Base-by-base conservation (phyloP, 2,797 vertebrate species). In the Glossophaga mutica region DNA sequence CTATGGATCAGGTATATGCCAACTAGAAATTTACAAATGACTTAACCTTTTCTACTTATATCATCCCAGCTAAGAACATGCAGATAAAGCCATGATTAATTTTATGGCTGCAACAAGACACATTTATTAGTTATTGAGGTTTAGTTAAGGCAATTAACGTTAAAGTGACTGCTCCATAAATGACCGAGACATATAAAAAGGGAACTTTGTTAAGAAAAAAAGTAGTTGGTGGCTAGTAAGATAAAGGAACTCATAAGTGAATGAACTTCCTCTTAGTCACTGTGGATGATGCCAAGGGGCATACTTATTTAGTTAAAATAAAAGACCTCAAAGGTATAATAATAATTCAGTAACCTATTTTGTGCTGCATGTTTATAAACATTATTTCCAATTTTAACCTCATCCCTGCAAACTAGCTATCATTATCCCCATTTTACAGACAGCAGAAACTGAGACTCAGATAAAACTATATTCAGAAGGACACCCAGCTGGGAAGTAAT, bases 81-180 rank as follows among this genome's bases (percentile, higher is more conserved):
- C 71, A 89, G 62, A 92, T 91, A 85, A 93, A 93, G 29, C 84
- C 59, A 62, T 12, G 48, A 62, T 82, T 83, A 76, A 96, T 37
- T 89, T 95, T 71, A 59, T 73, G 62, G 34, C 67, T 81, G 37
- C 90, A 84, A 87, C 70, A 77, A 92, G 48, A 52, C 76, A 79
- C 19, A 48, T 88, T 90, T 90, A 39, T 85, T 90, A 74, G 48
- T 11, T 90, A 39, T 46, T 18, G 71, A 96, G 42, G 67, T 91
- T 96, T 93, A 81, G 68, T 85, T 77, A 90, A 93, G 77, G 76
- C 62, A 87, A 81, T 92, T 92, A 39, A 85, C 42, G 79, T 94
- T 81, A 94, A 93, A 29, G 21, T 19, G 79, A 74, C 87, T 83
- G 55, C n/a, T 96, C 84, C 82, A 32, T 84, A 94, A 95, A 84